Conservation (phyloP, 2,888 invertebrate genomes). For the Athalia circularis region DNA sequence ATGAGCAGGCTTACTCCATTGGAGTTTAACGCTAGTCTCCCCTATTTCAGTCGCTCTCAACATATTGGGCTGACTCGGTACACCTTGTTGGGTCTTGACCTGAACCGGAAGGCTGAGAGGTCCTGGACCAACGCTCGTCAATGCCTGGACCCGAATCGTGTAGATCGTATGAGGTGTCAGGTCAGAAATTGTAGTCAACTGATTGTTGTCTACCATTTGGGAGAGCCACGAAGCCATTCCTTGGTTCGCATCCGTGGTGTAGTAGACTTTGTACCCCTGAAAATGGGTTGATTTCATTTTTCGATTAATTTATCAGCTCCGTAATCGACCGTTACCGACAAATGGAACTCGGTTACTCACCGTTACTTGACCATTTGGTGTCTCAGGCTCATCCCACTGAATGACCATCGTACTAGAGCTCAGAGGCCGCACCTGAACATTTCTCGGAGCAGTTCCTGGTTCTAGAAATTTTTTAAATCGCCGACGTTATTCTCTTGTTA, state of each 20-base stretch:
- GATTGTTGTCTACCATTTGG: conserved; percentile 95
- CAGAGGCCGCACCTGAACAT: conserved; percentile 94
- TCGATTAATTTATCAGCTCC: too few species aligned
- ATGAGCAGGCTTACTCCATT: conserved; percentile 95
- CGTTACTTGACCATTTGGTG: conserved; percentile 97
- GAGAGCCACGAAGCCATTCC: conserved; percentile 94
- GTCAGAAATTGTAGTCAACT: conserved; percentile 94
- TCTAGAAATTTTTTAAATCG: conserved; percentile 77
- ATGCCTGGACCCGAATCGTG: conserved; percentile 94
- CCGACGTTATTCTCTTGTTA: too few species aligned
- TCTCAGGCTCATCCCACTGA: conserved; percentile 98
- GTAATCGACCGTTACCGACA: background rate
- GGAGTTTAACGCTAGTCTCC: conserved; percentile 92
- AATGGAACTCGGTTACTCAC: conserved; percentile 78
- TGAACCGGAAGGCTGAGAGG: conserved; percentile 97
- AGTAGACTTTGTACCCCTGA: conserved; percentile 98
- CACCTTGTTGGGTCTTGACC: conserved; percentile 98
- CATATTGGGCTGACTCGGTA: conserved; percentile 96
- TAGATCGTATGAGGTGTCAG: conserved; percentile 94
- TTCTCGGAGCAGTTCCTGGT: conserved; percentile 96
- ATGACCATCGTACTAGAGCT: conserved; percentile 98
- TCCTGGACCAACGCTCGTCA: conserved; percentile 95
- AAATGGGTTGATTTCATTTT: conserved; percentile 53
- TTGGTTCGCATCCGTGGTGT: conserved; percentile 91
- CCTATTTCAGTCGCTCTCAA: conserved; percentile 90